Percentiles rank a stretch among this genome's conserved stretches.
Conservation (phyloP, 2,113 vertebrate species). For the Limanda limanda region DNA sequence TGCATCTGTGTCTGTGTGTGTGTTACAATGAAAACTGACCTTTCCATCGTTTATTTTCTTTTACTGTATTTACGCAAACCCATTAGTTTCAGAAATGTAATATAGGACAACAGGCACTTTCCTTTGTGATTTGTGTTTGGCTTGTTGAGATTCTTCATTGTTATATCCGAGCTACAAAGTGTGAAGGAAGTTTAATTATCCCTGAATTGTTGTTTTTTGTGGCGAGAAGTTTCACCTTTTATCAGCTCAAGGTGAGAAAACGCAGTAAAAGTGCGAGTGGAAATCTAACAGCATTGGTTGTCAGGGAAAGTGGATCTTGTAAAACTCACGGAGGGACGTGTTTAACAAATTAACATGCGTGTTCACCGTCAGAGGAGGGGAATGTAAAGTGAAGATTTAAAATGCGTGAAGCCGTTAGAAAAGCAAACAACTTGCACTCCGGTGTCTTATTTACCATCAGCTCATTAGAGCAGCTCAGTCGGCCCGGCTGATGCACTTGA, state of each 20-base stretch:
- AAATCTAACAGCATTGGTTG: neutral
- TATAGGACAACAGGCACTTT: neutral
- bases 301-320: neutral
- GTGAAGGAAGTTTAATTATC: neutral
- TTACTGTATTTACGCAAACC: neutral
- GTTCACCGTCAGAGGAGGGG: neutral
- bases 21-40: neutral
- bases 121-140: neutral
- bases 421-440: conserved; percentile 5
- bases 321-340: neutral
- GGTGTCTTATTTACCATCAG: conserved; percentile 34
- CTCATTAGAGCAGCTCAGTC: conserved; percentile 38
- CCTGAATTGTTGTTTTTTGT: neutral
- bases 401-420: conserved; percentile 3
- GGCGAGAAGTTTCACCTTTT: neutral
- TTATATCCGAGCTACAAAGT: neutral
- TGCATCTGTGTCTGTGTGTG: neutral
- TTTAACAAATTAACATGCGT: neutral
- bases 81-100: neutral
- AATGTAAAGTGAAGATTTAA: conserved; percentile 1
- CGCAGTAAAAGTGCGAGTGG: neutral
- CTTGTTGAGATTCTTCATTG: neutral
- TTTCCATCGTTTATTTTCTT: neutral
- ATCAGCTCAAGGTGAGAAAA: conserved; percentile 25
- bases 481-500: conserved; percentile 34